Evolutionary conservation across 2,888 invertebrate species (phyloP), one percentile per base, ranked within the genome.

Genomic region (Siphlonurus alternatus): DNA sequence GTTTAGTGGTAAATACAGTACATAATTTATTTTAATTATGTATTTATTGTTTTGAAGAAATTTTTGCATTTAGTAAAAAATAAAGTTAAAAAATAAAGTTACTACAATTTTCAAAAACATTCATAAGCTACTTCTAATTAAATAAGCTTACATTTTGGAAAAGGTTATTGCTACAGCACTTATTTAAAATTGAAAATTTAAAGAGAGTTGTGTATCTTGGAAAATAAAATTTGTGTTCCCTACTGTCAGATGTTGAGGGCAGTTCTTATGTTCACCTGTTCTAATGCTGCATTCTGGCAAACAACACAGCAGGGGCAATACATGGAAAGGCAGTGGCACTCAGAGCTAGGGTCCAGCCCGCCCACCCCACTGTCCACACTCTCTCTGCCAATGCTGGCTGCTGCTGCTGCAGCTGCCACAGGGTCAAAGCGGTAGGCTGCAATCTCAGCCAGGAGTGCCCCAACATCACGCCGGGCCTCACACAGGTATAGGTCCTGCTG

Each of bases 401-500:
- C 53, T 1, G 3, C 23, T 53, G 54, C 18, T 7, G 18, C 7
- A n/a, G n/a, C n/a, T n/a, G n/a, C n/a, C n/a, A n/a, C n/a, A n/a
- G 25, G 18, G 25, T 38, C 63, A 53, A 64, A 64, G 23, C 51
- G 51, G 74, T 91, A 94, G 53, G 83, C 81, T 73, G 88, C 83
- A 66, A 94, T 87, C 74, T 88, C 85, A 66, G 82, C 79, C 61
- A 93, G 80, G 64, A 93, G 77, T 53, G 79, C 77, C 10, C 83
- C 85, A 67, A 93, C 86, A 65, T 81, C 79, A 70, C 86, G 83
- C 54, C 93, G 79, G 69, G 88, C 88, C 59, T 81, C 77, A 71
- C 87, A 88, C 20, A 93, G 78, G 73, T 82, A 86, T 65, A 82
- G 82, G 74, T 93, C 92, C 75, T 92, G 90, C 70, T 88, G 88